A percentile compares a stretch with the other conserved stretches of the same genome.
Evolutionary conservation across 92 coral and sea anemone species (phyloP).

Genomic region (Siderastrea radians): DNA sequence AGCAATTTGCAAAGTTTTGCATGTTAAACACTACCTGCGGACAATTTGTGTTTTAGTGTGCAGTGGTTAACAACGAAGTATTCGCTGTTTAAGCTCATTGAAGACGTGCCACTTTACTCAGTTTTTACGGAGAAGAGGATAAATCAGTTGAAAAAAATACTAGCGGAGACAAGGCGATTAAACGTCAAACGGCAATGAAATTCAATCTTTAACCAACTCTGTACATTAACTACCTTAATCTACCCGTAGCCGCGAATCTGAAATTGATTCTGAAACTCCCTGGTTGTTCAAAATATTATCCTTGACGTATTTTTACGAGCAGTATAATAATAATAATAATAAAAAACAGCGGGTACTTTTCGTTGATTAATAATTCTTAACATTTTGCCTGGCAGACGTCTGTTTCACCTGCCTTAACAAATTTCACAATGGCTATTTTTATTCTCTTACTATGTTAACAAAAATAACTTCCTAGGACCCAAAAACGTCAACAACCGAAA

Average conservation of each 20-base stretch:
- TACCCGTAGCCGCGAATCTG: no score
- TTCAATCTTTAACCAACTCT: no score
- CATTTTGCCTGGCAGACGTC: constrained; percentile 9
- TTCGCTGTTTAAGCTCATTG: not conserved
- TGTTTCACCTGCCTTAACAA: constrained; percentile 1
- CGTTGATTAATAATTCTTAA: not conserved
- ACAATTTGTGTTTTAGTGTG: not conserved
- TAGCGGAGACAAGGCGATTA: no score
- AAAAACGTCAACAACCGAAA: not conserved
- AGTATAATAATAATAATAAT: not conserved
- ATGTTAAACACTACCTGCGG: not conserved
- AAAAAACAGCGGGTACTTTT: not conserved
- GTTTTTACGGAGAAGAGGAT: not conserved
- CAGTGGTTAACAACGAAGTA: not conserved
- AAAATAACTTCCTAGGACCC: not conserved
- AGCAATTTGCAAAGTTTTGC: constrained; percentile 16
- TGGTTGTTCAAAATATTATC: no score
- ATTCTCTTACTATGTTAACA: not conserved
- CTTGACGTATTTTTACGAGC: no score
- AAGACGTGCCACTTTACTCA: not conserved
- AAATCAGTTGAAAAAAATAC: no score
- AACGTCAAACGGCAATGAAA: no score
- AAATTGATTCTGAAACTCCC: no score
- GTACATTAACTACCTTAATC: no score
- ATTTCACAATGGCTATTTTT: constrained; percentile 4